Evolutionary conservation across 2,888 invertebrate species (phyloP), one percentile per base, ranked within the genome.

Genomic region (Rotaria socialis): DNA sequence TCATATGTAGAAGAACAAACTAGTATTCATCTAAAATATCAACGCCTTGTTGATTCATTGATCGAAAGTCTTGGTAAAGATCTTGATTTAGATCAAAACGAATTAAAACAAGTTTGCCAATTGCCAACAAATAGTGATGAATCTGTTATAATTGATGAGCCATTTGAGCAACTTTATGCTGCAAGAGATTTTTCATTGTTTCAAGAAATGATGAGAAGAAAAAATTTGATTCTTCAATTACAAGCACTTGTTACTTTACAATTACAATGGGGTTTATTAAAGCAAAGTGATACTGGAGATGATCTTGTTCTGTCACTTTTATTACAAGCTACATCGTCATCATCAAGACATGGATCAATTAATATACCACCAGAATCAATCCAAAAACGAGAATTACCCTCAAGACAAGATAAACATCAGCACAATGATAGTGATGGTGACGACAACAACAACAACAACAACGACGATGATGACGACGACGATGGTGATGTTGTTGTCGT

Each of bases 191-290:
- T 80, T 14, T 2, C 22, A 24, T 47, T 80, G 14, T 80, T 80
- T 47, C 43, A 43, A 47, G 47, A 80, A 41, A 80, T 80, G 80
- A 80, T 80, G 80, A 80, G 47, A n/a, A 19, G 47, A 80, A 80
- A n/a, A 80, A 80, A 80, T 80, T 47, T 80, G 24, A 80, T 80
- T 47, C 47, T 80, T 47, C 80, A 80, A 80, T n/a, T 80, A 47
- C 80, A 80, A 80, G 80, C 80, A 80, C 47, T 80, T 7, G 47
- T 80, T 47, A 47, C 11, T n/a, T 47, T 80, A 47, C 80, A 80
- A 80, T 22, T 80, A 43, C 80, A 80, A 47, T 80, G 80, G 43
- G 80, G 80, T 47, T 8, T 80, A 47, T 24, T 80, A 4, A 80
- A 47, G 47, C 80, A 43, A n/a, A 35, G 80, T 80, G 80, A 80